Percentiles rank a stretch among this genome's conserved stretches.
These are phyloP conservation scores for Drosophila cyrtoloma DNA, from an alignment of 2,888 invertebrate genomes.

Conservation along the genomic window DNA sequence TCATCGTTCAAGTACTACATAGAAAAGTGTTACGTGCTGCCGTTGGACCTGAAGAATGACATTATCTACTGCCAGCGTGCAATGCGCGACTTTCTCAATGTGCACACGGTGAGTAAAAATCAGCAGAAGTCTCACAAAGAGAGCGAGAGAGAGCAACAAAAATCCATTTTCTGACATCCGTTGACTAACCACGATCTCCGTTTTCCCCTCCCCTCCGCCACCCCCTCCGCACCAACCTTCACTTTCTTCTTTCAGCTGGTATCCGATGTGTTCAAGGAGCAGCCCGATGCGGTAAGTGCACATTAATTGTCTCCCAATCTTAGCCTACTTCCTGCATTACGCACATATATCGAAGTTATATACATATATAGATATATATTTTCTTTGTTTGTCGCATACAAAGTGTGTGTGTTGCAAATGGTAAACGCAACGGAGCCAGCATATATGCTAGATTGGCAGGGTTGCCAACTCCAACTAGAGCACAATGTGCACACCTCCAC, in stretches of 20 bases:
- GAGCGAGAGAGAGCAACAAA: conserved; percentile 3
- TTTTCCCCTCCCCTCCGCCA: conserved; percentile 6
- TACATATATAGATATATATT: conserved; percentile 3
- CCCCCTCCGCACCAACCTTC: neutral
- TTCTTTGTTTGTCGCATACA: conserved; percentile 43
- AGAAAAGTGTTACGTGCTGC: conserved; percentile 79
- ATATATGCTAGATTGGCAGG: conserved; percentile 17
- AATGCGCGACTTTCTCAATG: conserved; percentile 81
- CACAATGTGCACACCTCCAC: conserved; percentile 1
- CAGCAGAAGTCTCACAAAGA: conserved; percentile 1
- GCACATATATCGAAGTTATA: neutral
- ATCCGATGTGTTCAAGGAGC: conserved; percentile 78
- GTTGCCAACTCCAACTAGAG: conserved; percentile 43
- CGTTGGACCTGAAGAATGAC: conserved; percentile 83
- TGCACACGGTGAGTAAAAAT: conserved; percentile 82
- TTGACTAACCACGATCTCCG: conserved; percentile 29
- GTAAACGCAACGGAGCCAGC: conserved; percentile 5
- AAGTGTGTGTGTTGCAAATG: conserved; percentile 13
- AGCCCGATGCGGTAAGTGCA: conserved; percentile 78
- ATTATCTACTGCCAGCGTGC: conserved; percentile 84
- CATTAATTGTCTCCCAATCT: conserved; percentile 4
- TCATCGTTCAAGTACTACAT: conserved; percentile 71
- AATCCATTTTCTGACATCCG: conserved; percentile 29
- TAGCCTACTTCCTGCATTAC: conserved; percentile 11
- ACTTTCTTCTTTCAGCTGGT: conserved; percentile 64